These are phyloP conservation scores for Hydra vulgaris DNA, from an alignment of 30 jellyfish, hydroid and myxozoan genomes.

Conservation along the genomic window DNA sequence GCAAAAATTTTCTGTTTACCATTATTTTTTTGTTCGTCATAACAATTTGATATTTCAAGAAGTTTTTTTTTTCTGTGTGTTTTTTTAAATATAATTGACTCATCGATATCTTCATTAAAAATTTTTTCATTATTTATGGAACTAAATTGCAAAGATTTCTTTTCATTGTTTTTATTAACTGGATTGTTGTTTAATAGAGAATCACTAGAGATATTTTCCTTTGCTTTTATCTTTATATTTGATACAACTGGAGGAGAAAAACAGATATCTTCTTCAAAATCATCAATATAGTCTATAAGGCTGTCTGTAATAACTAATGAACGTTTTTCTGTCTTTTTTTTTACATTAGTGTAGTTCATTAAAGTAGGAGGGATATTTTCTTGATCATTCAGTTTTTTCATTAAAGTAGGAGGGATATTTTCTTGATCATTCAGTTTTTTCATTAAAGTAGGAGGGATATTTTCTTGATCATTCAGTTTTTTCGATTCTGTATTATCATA, in stretches of 20 bases:
- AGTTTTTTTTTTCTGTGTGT: neutral
- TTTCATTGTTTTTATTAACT: neutral
- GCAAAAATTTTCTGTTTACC: too few relatives aligned
- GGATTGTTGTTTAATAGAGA: neutral
- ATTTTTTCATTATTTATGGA: neutral
- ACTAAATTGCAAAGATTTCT: neutral
- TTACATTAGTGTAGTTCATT: neutral
- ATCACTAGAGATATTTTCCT: neutral
- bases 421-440: neutral
- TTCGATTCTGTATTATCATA: neutral
- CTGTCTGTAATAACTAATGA: constrained; percentile 2
- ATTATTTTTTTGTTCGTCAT: too few relatives aligned
- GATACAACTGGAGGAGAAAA: constrained; percentile 76
- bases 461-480: neutral
- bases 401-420: neutral
- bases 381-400: neutral
- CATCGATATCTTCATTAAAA: too few relatives aligned
- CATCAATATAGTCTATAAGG: constrained; percentile 8
- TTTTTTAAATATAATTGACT: neutral
- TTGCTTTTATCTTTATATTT: too few relatives aligned
- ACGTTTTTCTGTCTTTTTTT: neutral
- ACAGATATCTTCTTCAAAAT: constrained; percentile 38
- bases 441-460: neutral
- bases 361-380: neutral
- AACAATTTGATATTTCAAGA: neutral